Percentiles rank a stretch among this genome's conserved stretches.
These are phyloP conservation scores for Desmophyllum pertusum DNA, from an alignment of 92 coral and sea anemone species.

Conservation along the genomic window DNA sequence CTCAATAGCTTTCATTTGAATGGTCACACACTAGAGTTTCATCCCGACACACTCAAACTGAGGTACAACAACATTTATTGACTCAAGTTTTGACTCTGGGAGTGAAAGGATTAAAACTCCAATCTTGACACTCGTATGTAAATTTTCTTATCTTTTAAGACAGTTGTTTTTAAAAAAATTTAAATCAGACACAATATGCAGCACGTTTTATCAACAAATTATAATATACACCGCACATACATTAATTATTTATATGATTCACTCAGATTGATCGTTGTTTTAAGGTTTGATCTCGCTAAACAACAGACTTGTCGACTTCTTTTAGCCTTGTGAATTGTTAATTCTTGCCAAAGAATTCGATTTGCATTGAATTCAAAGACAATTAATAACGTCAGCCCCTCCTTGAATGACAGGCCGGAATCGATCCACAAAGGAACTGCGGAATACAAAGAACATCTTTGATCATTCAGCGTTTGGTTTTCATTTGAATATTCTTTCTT, in stretches of 20 bases:
- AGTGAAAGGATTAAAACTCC: too few relatives aligned
- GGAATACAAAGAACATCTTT: constrained; percentile 34
- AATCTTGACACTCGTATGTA: too few relatives aligned
- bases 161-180: neutral
- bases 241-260: constrained; percentile 1
- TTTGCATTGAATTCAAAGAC: neutral
- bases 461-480: neutral
- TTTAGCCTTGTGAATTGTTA: neutral
- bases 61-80: too few relatives aligned
- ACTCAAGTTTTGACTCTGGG: too few relatives aligned
- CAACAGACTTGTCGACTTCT: neutral
- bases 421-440: neutral
- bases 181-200: neutral
- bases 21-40: too few relatives aligned
- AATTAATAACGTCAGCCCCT: neutral
- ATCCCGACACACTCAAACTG: too few relatives aligned
- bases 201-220: neutral
- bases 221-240: neutral
- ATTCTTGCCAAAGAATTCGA: neutral
- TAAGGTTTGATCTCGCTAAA: neutral
- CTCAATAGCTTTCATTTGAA: too few relatives aligned
- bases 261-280: neutral
- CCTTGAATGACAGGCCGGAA: constrained; percentile 11
- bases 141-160: neutral
- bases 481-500: constrained; percentile 37